Evolutionary conservation across 2,113 vertebrate genomes (phyloP).

Genomic region (Burhinus oedicnemus): DNA sequence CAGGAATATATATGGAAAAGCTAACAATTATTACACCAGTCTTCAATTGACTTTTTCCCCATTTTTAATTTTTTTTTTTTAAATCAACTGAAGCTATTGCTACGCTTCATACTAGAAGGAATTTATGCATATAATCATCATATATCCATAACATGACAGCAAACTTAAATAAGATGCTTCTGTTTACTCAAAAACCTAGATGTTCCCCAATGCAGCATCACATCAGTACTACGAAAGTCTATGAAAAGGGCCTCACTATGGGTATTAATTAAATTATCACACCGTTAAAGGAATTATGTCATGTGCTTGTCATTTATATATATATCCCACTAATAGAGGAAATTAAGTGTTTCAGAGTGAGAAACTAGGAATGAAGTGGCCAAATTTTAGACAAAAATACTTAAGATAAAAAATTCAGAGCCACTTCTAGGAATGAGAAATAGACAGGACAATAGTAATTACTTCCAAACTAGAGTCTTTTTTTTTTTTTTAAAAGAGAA

Average conservation of each 20-base stretch:
- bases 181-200: background rate
- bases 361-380: background rate
- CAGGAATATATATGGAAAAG: background rate
- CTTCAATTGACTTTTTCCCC: background rate
- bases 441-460: background rate
- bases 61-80: fast-evolving
- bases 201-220: background rate
- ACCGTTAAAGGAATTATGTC: background rate
- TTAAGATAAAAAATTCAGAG: background rate
- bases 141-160: background rate
- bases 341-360: background rate
- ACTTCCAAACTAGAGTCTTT: background rate
- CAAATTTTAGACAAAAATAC: background rate
- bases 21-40: background rate
- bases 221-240: background rate
- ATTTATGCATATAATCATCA: background rate
- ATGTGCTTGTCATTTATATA: background rate
- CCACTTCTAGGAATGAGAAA: background rate
- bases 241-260: background rate
- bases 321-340: background rate
- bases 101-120: background rate
- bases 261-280: background rate
- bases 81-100: background rate
- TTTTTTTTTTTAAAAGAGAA: background rate
- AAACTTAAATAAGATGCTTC: background rate